Percentiles rank a stretch among this genome's conserved stretches.
These are phyloP conservation scores for Colaptes auratus DNA, from an alignment of 2,113 vertebrate species.

Conservation along the genomic window DNA sequence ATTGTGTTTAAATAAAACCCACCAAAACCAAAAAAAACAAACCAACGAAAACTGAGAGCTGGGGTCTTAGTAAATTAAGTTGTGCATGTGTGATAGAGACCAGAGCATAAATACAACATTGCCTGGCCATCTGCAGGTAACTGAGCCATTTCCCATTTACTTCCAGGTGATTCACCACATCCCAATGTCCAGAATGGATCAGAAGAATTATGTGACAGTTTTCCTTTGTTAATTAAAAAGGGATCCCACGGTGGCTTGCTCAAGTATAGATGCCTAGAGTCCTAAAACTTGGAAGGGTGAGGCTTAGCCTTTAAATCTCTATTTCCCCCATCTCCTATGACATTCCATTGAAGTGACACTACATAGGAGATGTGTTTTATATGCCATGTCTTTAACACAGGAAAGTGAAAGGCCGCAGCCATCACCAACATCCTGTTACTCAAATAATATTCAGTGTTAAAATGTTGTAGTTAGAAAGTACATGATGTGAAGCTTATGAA, in stretches of 20 bases:
- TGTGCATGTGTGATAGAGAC: not conserved
- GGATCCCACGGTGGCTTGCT: not conserved
- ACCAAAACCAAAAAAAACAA: not conserved
- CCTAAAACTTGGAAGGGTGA: not conserved
- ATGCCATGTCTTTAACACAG: not conserved
- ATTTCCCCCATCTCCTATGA: not conserved
- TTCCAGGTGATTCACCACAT: not conserved
- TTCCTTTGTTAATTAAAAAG: not conserved
- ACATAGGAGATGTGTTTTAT: not conserved
- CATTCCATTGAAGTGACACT: not conserved
- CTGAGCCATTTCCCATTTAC: rapidly evolving
- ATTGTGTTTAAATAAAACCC: not conserved
- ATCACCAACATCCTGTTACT: not conserved
- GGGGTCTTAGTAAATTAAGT: not conserved
- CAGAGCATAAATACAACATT: not conserved
- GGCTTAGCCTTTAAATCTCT: not conserved
- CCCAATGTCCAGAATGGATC: not conserved
- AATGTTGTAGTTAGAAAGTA: not conserved
- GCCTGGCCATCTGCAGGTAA: not conserved
- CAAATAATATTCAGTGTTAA: not conserved
- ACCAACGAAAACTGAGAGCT: no score
- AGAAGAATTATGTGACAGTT: not conserved
- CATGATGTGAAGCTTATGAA: not conserved
- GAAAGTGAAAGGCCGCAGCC: not conserved
- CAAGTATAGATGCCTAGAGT: not conserved